Percentiles rank a stretch among this genome's conserved stretches.
Conservation (phyloP, 2,888 invertebrate genomes). For the Drosophila tanythrix region DNA sequence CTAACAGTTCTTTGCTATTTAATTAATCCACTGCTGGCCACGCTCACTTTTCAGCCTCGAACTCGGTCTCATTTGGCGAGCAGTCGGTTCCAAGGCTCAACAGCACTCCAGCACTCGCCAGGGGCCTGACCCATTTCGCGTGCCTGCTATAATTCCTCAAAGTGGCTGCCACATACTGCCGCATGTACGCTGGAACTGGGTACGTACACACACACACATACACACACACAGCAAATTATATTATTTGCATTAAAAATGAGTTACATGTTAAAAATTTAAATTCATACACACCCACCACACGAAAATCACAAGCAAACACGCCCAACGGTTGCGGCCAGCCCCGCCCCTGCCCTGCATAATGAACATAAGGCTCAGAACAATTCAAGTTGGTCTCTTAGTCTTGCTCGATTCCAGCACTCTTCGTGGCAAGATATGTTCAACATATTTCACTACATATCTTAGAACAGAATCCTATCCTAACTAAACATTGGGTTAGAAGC, state of each 20-base stretch:
- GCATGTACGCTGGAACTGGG: conserved; percentile 26
- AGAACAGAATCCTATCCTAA: background rate
- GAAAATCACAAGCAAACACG: conserved; percentile 41
- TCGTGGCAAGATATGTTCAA: background rate
- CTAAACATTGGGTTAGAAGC: background rate
- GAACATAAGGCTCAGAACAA: conserved; percentile 48
- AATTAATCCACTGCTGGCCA: conserved; percentile 53
- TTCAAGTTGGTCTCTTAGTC: conserved; percentile 37
- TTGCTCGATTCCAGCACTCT: conserved; percentile 4
- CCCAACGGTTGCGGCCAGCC: conserved; percentile 33
- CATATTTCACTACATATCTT: background rate
- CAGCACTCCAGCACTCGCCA: conserved; percentile 14
- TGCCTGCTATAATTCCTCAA: conserved; percentile 43
- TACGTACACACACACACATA: background rate
- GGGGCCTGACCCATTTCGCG: conserved; percentile 72
- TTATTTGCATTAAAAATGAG: conserved; percentile 80
- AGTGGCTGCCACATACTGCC: conserved; percentile 32
- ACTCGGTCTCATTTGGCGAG: conserved; percentile 5
- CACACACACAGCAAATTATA: conserved; percentile 49
- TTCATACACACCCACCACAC: conserved; percentile 71
- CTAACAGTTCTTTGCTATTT: conserved; percentile 53
- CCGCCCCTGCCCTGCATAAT: conserved; percentile 15
- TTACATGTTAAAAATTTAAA: conserved; percentile 78
- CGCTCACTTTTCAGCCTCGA: conserved; percentile 62
- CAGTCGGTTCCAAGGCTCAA: conserved; percentile 2